Evolutionary conservation across 2,797 vertebrate genomes (phyloP), one percentile per base, ranked within the genome.

Genomic region (Benthosema pterotum): DNA sequence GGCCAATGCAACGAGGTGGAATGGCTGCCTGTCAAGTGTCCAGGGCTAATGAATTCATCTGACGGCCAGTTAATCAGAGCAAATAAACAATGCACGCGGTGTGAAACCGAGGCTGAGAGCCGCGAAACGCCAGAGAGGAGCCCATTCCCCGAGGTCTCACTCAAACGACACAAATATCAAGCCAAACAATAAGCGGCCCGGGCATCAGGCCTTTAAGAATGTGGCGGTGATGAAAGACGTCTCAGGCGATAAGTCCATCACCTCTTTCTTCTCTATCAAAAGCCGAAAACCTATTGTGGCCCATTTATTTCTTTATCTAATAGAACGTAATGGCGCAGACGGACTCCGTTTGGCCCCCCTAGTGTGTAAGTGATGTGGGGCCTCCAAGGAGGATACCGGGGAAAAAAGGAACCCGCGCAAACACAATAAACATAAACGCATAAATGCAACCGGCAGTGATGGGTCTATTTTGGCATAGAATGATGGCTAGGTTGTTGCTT

Each of bases 351-450:
- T 67, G 80, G 87, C 89, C 94, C 86, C 48, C 91, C 22, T 25
- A 5, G 22, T 89, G 82, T 87, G 90, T 85, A 89, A 77, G 88
- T 38, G 83, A 83, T 84, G 43, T 83, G 60, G 79, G 88, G 89
- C 92, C 90, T 92, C 52, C 58, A 88, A 92, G 93, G 89, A 60
- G 93, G 89, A 60, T 13, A 18, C 12, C 7, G 45, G n/a, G n/a
- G n/a, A n/a, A 28, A 73, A 69, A 61, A 0, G 65, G 19, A 82
- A 87, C 83, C 90, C 3, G 2, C 22, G 87, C 88, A 88, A 89
- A 93, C 87, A 93, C 92, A 94, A 93, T 94, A 91, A 94, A 92
- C 94, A 93, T 92, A 92, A 93, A 93, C 91, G 92, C 91, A 90
- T 90, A 88, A 88, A 67, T 17, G 62, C 11, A 3, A 52, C 58